These are phyloP conservation scores for Rhinopomastus cyanomelas DNA, from an alignment of 2,113 vertebrate genomes.

Conservation along the genomic window DNA sequence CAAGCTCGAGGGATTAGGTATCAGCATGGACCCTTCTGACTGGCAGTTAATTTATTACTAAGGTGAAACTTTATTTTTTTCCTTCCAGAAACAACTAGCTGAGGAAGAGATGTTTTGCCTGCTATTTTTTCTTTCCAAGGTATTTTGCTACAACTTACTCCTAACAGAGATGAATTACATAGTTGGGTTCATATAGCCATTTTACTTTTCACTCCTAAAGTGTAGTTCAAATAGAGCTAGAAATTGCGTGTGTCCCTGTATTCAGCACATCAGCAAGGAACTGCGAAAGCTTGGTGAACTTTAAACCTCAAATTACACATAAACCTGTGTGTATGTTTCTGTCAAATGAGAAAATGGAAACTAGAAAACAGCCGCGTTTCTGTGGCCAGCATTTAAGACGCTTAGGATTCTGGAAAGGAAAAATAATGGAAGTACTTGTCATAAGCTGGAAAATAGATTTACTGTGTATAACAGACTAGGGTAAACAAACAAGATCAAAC, in stretches of 20 bases:
- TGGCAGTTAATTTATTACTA: background rate
- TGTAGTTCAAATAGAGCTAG: background rate
- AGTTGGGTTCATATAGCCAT: background rate
- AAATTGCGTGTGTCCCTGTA: background rate
- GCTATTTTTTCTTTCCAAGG: background rate
- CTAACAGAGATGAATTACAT: background rate
- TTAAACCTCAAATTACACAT: background rate
- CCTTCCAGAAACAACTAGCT: background rate
- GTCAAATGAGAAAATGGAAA: slow-evolving; percentile 27
- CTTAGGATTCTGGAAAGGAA: slow-evolving; percentile 13
- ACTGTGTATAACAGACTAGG: background rate
- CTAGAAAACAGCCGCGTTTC: slow-evolving; percentile 23
- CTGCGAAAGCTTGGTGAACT: background rate
- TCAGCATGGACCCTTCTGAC: background rate
- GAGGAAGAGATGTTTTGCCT: background rate
- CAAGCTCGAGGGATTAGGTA: background rate
- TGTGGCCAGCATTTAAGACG: slow-evolving; percentile 16
- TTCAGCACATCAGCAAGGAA: background rate
- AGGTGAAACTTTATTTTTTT: background rate
- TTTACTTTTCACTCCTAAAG: background rate
- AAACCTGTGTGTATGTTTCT: background rate
- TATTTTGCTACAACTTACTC: background rate
- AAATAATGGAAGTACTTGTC: slow-evolving; percentile 37
- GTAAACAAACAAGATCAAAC: slow-evolving; percentile 61
- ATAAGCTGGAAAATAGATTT: slow-evolving; percentile 48